These are phyloP conservation scores for Cyclura pinguis DNA, from an alignment of 2,797 vertebrate genomes.

Conservation along the genomic window DNA sequence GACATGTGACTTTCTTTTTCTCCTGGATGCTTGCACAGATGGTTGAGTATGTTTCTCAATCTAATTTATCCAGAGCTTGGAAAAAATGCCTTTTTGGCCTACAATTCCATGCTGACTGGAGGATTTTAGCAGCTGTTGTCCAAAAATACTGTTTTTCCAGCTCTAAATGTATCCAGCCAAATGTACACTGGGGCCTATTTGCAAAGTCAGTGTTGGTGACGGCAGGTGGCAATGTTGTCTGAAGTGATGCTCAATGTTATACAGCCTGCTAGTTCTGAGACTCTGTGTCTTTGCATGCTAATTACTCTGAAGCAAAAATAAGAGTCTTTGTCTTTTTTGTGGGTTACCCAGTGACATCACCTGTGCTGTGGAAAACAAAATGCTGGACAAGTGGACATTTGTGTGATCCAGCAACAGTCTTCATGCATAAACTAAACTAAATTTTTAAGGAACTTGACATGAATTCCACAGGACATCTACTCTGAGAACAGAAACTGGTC, in stretches of 20 bases:
- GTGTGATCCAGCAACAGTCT: not conserved
- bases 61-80: not conserved
- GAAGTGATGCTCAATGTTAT: not conserved
- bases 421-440: not conserved
- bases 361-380: not conserved
- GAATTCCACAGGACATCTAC: not conserved
- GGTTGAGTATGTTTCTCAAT: not conserved
- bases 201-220: not conserved
- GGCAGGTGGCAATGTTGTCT: conserved; percentile 29
- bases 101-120: too few species aligned
- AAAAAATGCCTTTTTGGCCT: too few species aligned
- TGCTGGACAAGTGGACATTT: not conserved
- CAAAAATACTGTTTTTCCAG: too few species aligned
- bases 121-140: too few species aligned
- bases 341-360: not conserved
- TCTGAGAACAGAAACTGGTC: not conserved
- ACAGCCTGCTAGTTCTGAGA: not conserved
- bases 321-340: not conserved
- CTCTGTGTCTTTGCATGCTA: too few species aligned
- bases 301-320: not conserved
- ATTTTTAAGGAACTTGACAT: not conserved
- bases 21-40: not conserved
- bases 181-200: too few species aligned
- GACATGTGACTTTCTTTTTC: not conserved
- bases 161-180: too few species aligned